A percentile compares a stretch with the other conserved stretches of the same genome.
phyloP scores from a whole-genome alignment of 2,113 vertebrate genomes.

The Chlamydotis undulata region DNA sequence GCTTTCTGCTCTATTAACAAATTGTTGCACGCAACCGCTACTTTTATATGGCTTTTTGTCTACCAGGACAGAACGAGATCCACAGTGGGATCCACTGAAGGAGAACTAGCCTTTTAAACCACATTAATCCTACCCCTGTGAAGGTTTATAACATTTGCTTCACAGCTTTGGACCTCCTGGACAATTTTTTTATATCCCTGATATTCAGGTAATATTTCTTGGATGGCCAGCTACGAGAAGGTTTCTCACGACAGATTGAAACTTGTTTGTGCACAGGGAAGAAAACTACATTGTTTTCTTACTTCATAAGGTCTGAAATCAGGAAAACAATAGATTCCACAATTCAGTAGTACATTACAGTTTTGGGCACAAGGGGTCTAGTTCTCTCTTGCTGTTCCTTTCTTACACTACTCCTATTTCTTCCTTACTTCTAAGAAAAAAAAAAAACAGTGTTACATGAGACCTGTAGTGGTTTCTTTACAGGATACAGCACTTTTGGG shows the following conservation, averaged over 20 bases:
- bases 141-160: not conserved
- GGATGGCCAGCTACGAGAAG: not conserved
- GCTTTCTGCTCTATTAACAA: accelerated
- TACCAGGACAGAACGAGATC: not conserved
- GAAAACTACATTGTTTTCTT: not conserved
- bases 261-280: not conserved
- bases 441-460: not conserved
- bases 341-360: not conserved
- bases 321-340: not conserved
- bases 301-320: not conserved
- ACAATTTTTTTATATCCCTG: not conserved
- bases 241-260: not conserved
- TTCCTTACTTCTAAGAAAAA: not conserved
- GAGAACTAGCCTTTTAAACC: not conserved
- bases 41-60: not conserved
- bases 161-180: not conserved
- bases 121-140: not conserved
- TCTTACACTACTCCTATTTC: not conserved
- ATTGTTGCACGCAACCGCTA: accelerated
- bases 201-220: not conserved
- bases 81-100: not conserved
- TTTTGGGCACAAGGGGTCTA: not conserved
- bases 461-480: not conserved
- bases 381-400: not conserved
- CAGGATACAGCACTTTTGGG: not conserved